phyloP scores from a whole-genome alignment of 2,888 invertebrate genomes.

The Coenonympha arcania region DNA sequence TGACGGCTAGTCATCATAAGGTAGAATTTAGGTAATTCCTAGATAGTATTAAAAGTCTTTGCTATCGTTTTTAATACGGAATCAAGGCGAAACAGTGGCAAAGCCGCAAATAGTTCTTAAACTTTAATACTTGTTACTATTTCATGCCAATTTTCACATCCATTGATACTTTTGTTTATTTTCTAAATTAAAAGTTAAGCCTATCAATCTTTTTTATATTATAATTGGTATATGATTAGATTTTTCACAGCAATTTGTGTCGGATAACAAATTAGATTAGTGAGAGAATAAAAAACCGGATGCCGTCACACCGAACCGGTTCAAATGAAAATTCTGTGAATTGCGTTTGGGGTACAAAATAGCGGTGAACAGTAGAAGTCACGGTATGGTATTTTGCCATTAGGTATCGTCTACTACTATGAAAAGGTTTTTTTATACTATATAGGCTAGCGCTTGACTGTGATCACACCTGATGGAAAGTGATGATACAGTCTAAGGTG shows the following conservation, averaged over 20 bases:
- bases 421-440: background rate
- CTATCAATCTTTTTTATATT: background rate
- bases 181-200: background rate
- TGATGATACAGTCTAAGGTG: no score
- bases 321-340: conserved; percentile 17
- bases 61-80: no score
- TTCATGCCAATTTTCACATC: background rate
- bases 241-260: conserved; percentile 1
- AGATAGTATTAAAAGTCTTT: no score
- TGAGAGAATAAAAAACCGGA: conserved; percentile 10
- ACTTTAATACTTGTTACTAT: no score
- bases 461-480: no score
- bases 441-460: no score
- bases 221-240: background rate
- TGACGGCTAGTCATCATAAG: no score
- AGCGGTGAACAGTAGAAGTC: conserved; percentile 6
- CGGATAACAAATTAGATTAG: conserved; percentile 13
- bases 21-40: no score
- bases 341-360: conserved; percentile 14
- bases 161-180: background rate
- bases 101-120: no score
- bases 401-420: background rate
- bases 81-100: no score
- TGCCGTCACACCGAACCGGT: conserved; percentile 6
- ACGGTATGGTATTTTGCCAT: background rate